Percentiles rank a stretch among this genome's conserved stretches.
phyloP scores from a whole-genome alignment of 2,888 invertebrate genomes.

The Euproctis similis region DNA sequence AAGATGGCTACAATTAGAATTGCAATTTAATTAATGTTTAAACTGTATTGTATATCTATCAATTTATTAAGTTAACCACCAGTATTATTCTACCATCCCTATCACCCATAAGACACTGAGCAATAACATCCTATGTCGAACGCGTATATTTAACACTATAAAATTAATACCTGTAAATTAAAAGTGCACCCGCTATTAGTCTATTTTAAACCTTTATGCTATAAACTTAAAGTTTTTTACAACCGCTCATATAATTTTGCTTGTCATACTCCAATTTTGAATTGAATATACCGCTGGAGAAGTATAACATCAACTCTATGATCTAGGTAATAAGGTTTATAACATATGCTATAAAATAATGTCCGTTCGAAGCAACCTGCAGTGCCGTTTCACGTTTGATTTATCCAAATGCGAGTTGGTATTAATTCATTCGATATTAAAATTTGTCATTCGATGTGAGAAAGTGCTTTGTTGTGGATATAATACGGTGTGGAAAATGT shows the following conservation, averaged over 20 bases:
- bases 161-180: constrained; percentile 10
- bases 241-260: constrained; percentile 8
- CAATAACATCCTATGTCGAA: constrained; percentile 57
- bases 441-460: constrained; percentile 67
- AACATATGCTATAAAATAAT: constrained; percentile 5
- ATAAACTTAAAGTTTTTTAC: constrained; percentile 6
- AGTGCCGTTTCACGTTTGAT: constrained; percentile 52
- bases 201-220: not conserved
- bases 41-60: no score
- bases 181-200: no score
- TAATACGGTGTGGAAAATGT: constrained; percentile 47
- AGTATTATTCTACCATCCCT: constrained; percentile 39
- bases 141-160: constrained; percentile 48
- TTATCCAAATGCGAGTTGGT: constrained; percentile 47
- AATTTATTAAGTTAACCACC: constrained; percentile 21
- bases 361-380: constrained; percentile 39
- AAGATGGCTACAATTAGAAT: no score
- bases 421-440: constrained; percentile 66
- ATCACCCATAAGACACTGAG: constrained; percentile 55
- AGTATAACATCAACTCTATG: constrained; percentile 7
- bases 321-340: constrained; percentile 6
- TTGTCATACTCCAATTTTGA: constrained; percentile 15
- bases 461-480: constrained; percentile 62
- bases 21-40: no score
- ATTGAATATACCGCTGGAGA: constrained; percentile 4